Evolutionary conservation across 2,113 vertebrate genomes (phyloP).

Genomic region (Isichthys henryi): DNA sequence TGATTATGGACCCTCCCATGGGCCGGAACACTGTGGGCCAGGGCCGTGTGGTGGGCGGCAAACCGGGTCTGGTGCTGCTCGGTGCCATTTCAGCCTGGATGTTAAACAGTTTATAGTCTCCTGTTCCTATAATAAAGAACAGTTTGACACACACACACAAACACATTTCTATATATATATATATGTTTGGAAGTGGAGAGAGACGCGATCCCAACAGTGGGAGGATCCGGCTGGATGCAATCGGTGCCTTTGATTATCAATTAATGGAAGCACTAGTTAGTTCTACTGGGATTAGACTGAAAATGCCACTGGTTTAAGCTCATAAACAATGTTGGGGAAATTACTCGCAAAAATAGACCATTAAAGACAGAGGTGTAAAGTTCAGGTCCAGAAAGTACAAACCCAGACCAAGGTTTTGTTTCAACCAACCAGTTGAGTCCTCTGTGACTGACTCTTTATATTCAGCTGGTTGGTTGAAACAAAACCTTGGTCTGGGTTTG

Average conservation of each 20-base stretch:
- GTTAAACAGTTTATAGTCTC: slow-evolving; percentile 8
- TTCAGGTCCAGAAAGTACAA: no score
- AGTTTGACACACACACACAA: background rate
- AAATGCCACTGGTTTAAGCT: background rate
- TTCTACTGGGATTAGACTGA: background rate
- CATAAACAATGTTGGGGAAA: background rate
- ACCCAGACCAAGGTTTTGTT: no score
- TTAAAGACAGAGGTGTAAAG: no score
- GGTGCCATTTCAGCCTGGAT: background rate
- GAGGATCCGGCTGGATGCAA: background rate
- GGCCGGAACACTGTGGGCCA: background rate
- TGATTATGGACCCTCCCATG: slow-evolving; percentile 23
- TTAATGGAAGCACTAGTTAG: background rate
- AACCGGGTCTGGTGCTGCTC: background rate
- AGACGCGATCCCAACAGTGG: background rate
- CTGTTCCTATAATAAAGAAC: background rate
- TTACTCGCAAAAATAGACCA: no score
- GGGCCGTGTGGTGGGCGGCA: background rate
- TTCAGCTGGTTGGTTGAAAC: no score
- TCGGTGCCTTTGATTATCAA: background rate
- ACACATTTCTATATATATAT: background rate
- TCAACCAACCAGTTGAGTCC: no score
- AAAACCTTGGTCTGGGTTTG: no score
- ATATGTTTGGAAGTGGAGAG: background rate
- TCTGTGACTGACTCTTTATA: no score